Evolutionary conservation across 2,888 invertebrate species (phyloP), one percentile per base, ranked within the genome.

Genomic region (Rhodophaea formosa): DNA sequence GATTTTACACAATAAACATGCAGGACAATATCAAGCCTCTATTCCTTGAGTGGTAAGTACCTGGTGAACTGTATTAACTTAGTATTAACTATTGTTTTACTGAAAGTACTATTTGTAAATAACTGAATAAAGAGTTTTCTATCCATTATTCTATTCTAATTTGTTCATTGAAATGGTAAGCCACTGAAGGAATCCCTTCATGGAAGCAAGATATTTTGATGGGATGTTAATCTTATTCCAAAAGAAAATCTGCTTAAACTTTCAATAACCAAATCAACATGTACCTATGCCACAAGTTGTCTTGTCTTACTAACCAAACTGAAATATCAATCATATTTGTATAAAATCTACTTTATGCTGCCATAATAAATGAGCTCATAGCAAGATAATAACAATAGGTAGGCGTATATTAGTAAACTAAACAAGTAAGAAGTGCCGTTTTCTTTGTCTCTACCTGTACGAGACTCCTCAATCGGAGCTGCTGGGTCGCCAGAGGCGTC

Each of bases 401-500:
- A 80, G 84, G 82, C 75, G 80, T 85, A 71, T 84, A 80, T 86
- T 84, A n/a, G 68, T 83, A 82, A 82, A 81, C 66, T 59, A 39
- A 39, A 39, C 39, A 6, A 39, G 39, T 39, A 7, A 12, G 17
- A 29, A 46, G 7, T 6, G 8, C 32, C 0, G 3, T 32, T 49
- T 15, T 15, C 1, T 0, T 29, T 15, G 7, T 35, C 6, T 59
- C 65, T 80, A 97, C 94, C 92, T 96, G 95, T 72, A 95, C 93
- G 60, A 97, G 91, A 84, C 95, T 96, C 65, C 97, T 92, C 51
- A 97, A 88, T 56, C 97, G 93, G 66, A 96, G 92, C 92, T 97
- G 97, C 82, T 97, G 97, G 15, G 97, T 96, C 51, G 95, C 93
- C 62, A 97, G 88, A 53, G 97, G 96, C 62, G 95, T 93, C 96